Percentiles rank a stretch among this genome's conserved stretches.
These are phyloP conservation scores for Drosophila suzukii DNA, from an alignment of 1,140 invertebrate species.

Conservation along the genomic window DNA sequence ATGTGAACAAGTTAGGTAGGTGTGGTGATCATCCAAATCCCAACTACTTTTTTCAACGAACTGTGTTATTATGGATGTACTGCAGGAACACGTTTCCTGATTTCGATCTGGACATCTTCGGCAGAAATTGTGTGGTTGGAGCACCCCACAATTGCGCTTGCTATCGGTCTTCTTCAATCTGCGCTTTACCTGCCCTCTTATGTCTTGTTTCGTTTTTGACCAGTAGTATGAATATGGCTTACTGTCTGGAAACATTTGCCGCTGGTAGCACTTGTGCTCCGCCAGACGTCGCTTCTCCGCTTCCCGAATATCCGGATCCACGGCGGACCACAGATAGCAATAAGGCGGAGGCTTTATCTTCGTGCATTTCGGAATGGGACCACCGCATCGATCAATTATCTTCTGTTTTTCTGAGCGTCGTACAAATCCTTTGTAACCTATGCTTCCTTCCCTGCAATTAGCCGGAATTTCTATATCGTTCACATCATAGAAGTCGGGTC, in stretches of 20 bases:
- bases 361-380: not conserved
- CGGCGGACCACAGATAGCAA: constrained; percentile 24
- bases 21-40: not conserved
- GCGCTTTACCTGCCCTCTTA: not conserved
- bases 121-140: not conserved
- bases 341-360: constrained; percentile 16
- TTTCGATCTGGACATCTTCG: not conserved
- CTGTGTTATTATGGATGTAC: not conserved
- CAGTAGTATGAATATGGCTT: not conserved
- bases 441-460: not conserved
- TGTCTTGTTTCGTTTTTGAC: not conserved
- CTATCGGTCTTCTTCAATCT: not conserved
- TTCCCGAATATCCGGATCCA: constrained; percentile 18
- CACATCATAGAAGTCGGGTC: constrained; percentile 3
- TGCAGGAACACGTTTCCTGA: not conserved
- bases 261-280: not conserved
- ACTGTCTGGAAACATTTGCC: not conserved
- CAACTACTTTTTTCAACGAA: not conserved
- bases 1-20: not conserved
- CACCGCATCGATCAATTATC: not conserved
- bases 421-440: constrained; percentile 9
- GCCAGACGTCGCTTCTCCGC: constrained; percentile 14
- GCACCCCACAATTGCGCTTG: not conserved
- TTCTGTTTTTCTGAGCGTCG: constrained; percentile 13
- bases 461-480: constrained; percentile 12